A percentile compares a stretch with the other conserved stretches of the same genome.
Conservation (phyloP, 2,797 vertebrate species). For the Anguilla megastoma region DNA sequence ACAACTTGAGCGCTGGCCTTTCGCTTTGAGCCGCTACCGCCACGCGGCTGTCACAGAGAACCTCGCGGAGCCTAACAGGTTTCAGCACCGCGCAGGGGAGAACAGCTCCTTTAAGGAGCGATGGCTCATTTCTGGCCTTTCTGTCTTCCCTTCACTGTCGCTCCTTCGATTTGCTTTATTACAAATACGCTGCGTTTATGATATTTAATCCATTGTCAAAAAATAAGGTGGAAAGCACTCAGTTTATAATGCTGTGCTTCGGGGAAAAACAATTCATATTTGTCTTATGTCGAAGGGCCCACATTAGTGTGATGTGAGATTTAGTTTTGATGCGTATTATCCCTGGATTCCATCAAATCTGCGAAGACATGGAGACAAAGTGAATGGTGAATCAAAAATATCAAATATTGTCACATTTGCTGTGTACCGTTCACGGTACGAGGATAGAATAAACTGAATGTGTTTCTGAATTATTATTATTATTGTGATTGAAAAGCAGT, state of each 20-base stretch:
- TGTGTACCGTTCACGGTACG: neutral
- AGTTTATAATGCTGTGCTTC: neutral
- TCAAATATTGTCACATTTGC: neutral
- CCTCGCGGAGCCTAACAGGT: neutral
- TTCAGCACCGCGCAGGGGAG: constrained; percentile 1
- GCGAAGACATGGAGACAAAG: neutral
- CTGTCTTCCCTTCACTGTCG: neutral
- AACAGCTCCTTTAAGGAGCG: constrained; percentile 10
- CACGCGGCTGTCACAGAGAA: neutral
- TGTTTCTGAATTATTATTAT: neutral
- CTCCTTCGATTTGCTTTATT: neutral
- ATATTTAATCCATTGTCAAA: neutral
- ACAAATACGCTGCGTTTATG: neutral
- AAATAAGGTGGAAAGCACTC: neutral
- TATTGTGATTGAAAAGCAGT: neutral
- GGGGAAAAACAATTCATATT: neutral
- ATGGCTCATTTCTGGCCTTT: neutral
- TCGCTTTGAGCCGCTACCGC: neutral
- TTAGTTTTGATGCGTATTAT: neutral
- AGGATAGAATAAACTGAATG: neutral
- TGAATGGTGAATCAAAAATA: neutral
- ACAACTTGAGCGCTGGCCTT: neutral
- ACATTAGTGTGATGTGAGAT: neutral
- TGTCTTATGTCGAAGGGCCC: neutral
- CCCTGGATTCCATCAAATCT: neutral